Conservation (phyloP, 2,113 vertebrate species). For the Cichladusa arquata region DNA sequence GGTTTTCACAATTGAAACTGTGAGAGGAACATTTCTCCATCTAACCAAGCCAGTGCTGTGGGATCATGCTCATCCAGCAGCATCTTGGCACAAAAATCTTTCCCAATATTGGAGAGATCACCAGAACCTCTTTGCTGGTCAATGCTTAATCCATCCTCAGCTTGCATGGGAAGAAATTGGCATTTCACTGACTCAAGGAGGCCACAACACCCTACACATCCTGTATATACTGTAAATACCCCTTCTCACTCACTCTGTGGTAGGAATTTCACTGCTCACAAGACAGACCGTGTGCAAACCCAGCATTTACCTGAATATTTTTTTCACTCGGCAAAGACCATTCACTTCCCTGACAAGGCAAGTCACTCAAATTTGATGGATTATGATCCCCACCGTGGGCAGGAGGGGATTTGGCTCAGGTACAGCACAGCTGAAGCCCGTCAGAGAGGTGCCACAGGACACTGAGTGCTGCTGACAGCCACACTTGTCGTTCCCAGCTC, state of each 20-base stretch:
- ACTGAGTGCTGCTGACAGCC: background rate
- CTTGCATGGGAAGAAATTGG: background rate
- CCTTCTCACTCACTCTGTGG: fast-evolving
- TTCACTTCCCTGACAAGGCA: background rate
- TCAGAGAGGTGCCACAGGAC: background rate
- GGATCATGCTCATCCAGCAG: background rate
- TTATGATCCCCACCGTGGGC: fast-evolving
- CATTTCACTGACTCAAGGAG: background rate
- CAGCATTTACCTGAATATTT: fast-evolving
- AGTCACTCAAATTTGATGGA: background rate
- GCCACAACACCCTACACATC: fast-evolving
- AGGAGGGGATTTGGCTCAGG: background rate
- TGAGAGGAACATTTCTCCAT: background rate
- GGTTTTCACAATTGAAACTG: background rate
- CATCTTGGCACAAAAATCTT: background rate
- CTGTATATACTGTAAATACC: background rate
- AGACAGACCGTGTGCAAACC: fast-evolving
- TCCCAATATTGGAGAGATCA: background rate
- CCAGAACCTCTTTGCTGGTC: background rate
- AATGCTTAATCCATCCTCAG: background rate
- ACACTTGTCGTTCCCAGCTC: background rate
- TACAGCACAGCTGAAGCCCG: background rate
- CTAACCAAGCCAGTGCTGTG: background rate
- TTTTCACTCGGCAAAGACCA: background rate
- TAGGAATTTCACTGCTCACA: background rate